Conservation (phyloP, 2,797 vertebrate genomes). For the Hydrophis major region DNA sequence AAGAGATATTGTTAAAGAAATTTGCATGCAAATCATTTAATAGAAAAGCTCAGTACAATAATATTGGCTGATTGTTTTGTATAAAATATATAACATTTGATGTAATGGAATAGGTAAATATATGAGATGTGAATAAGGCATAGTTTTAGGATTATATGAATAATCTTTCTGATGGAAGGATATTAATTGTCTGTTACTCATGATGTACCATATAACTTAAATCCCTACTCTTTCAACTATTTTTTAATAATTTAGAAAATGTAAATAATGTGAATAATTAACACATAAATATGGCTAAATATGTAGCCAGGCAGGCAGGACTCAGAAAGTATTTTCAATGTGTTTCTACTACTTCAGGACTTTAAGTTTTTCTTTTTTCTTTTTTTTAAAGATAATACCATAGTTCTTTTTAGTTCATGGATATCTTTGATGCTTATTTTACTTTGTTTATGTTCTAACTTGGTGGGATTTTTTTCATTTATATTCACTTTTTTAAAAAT, state of each 20-base stretch:
- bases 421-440: not conserved
- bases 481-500: not conserved
- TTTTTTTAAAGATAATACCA: no score
- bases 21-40: not conserved
- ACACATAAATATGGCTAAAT: not conserved
- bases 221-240: not conserved
- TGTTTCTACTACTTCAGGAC: not conserved
- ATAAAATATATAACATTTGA: not conserved
- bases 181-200: not conserved
- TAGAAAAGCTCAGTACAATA: not conserved
- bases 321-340: not conserved
- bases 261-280: not conserved
- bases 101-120: not conserved
- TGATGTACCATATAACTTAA: not conserved
- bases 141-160: not conserved
- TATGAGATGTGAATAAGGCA: not conserved
- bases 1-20: not conserved
- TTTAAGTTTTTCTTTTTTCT: not conserved
- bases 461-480: not conserved
- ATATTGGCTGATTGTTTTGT: not conserved
- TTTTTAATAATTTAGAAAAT: not conserved
- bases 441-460: not conserved
- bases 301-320: not conserved
- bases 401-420: not conserved
- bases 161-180: not conserved